A percentile compares a stretch with the other conserved stretches of the same genome.
Evolutionary conservation across 2,797 vertebrate genomes (phyloP).

Genomic region (Echeneis naucrates): DNA sequence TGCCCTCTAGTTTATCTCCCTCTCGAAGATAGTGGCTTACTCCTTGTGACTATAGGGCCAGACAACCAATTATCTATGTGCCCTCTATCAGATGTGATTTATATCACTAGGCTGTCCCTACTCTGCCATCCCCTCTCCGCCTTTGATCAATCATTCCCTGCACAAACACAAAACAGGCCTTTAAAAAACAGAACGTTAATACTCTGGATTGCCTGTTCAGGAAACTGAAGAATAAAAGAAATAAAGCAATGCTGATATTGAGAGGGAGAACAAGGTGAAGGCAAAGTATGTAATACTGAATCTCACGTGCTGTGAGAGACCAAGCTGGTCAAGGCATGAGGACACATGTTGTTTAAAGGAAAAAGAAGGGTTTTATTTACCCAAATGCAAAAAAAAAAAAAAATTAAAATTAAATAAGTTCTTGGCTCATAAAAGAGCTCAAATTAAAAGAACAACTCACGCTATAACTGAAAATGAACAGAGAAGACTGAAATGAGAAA

Average conservation of each 20-base stretch:
- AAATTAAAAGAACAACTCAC: too few species aligned
- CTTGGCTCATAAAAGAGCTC: too few species aligned
- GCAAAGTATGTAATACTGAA: slow-evolving; percentile 40
- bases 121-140: slow-evolving; percentile 77
- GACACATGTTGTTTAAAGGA: too few species aligned
- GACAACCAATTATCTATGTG: slow-evolving; percentile 88
- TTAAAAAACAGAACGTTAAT: slow-evolving; percentile 79
- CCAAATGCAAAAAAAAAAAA: too few species aligned
- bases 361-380: too few species aligned
- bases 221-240: slow-evolving; percentile 64
- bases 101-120: slow-evolving; percentile 83
- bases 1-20: slow-evolving; percentile 85
- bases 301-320: slow-evolving; percentile 15
- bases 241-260: slow-evolving; percentile 62
- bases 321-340: too few species aligned
- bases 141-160: slow-evolving; percentile 84
- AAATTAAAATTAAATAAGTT: too few species aligned
- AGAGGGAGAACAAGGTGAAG: slow-evolving; percentile 50
- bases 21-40: slow-evolving; percentile 80
- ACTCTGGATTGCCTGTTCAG: slow-evolving; percentile 64
- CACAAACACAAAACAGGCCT: slow-evolving; percentile 77
- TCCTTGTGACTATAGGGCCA: slow-evolving; percentile 81
- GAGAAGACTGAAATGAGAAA: too few species aligned
- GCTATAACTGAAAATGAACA: too few species aligned
- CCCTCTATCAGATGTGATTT: slow-evolving; percentile 88